These are phyloP conservation scores for Caiman crocodilus DNA, from an alignment of 2,797 vertebrate genomes.

Conservation along the genomic window DNA sequence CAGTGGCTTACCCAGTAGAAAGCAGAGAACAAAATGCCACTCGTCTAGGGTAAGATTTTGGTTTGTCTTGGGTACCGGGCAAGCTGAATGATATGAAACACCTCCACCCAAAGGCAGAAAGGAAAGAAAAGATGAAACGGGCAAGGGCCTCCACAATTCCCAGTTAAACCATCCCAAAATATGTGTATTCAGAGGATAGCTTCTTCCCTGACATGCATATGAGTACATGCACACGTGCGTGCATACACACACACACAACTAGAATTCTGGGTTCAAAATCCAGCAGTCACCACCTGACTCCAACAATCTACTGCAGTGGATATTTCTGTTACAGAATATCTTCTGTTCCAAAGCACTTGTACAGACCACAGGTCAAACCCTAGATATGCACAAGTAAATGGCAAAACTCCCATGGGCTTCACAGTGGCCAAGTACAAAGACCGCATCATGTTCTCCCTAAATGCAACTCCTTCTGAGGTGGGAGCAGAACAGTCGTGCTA, in stretches of 20 bases:
- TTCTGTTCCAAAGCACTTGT: background rate
- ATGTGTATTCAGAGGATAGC: background rate
- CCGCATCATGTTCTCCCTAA: background rate
- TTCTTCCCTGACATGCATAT: background rate
- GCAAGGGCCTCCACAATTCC: background rate
- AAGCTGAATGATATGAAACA: background rate
- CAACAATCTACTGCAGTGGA: background rate
- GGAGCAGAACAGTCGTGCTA: background rate
- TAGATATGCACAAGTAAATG: background rate
- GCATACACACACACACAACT: background rate
- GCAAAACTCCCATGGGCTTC: background rate
- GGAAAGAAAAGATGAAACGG: fast-evolving
- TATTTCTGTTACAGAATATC: background rate
- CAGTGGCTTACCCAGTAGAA: background rate
- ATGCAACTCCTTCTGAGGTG: fast-evolving
- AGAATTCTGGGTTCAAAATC: background rate
- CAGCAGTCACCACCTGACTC: background rate
- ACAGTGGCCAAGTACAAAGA: background rate
- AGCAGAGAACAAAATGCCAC: background rate
- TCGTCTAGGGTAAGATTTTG: background rate
- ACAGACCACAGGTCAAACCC: background rate
- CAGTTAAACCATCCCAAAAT: background rate
- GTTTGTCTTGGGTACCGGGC: background rate
- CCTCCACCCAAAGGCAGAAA: background rate
- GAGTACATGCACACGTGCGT: too few relatives aligned